These are phyloP conservation scores for Tetramorium bicarinatum DNA, from an alignment of 2,888 invertebrate genomes.

Conservation along the genomic window DNA sequence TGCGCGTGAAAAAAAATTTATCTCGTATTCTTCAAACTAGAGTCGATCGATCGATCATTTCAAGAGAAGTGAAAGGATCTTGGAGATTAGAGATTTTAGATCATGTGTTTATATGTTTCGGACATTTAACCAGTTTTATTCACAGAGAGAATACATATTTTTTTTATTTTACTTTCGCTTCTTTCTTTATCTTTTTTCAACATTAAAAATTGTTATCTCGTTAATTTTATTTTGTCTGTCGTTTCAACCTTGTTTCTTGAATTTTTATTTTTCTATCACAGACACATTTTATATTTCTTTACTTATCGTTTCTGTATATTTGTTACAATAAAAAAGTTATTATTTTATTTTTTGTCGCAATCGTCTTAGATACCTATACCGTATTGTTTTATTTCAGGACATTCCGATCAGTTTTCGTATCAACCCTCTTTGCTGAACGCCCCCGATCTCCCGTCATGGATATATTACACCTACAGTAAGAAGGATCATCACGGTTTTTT, in stretches of 20 bases:
- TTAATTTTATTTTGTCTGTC: not conserved
- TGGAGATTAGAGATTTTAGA: not conserved
- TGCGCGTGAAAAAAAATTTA: not conserved
- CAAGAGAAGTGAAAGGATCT: not conserved
- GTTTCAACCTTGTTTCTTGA: not conserved
- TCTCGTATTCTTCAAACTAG: constrained; percentile 3
- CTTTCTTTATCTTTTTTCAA: not conserved
- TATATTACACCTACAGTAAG: constrained; percentile 94
- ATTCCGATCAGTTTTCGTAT: constrained; percentile 89
- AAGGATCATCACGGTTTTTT: constrained; percentile 93
- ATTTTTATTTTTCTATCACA: not conserved
- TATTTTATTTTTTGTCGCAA: not conserved
- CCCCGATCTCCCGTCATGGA: constrained; percentile 95
- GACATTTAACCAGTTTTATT: not conserved
- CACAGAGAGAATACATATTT: not conserved
- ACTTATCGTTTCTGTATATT: not conserved
- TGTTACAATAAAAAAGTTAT: not conserved
- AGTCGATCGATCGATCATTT: constrained; percentile 16
- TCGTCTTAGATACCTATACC: not conserved
- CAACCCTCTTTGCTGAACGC: constrained; percentile 92
- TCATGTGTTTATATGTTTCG: constrained; percentile 13
- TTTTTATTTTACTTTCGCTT: not conserved
- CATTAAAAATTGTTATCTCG: not conserved
- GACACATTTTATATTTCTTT: not conserved
- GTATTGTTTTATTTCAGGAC: constrained; percentile 82